Percentiles rank a stretch among this genome's conserved stretches.
Conservation (phyloP, 2,888 invertebrate species). For the Ypsolopha scabrella region DNA sequence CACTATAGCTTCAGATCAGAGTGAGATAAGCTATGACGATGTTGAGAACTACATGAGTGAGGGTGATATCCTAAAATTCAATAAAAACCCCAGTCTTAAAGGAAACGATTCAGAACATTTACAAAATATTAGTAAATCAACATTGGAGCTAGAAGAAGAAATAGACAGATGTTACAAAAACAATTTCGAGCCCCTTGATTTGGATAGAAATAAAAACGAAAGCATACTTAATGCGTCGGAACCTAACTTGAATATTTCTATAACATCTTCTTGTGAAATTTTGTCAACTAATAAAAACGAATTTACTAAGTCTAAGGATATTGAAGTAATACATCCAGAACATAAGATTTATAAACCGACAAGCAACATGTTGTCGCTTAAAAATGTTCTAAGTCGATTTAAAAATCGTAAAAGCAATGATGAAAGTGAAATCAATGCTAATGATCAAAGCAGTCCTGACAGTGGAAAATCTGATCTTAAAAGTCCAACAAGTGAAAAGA, state of each 20-base stretch:
- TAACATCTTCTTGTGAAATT: constrained; percentile 68
- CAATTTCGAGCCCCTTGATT: constrained; percentile 48
- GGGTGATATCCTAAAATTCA: constrained; percentile 53
- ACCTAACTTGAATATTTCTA: constrained; percentile 61
- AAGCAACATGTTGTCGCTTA: constrained; percentile 63
- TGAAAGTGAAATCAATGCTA: constrained; percentile 55
- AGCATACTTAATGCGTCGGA: constrained; percentile 39
- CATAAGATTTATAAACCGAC: constrained; percentile 83
- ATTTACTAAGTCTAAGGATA: constrained; percentile 47
- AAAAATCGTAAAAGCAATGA: constrained; percentile 47
- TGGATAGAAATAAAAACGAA: constrained; percentile 48
- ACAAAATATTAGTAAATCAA: constrained; percentile 59
- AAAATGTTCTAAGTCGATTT: constrained; percentile 69
- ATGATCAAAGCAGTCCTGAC: constrained; percentile 48
- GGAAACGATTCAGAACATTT: constrained; percentile 35
- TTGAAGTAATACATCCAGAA: constrained; percentile 77
- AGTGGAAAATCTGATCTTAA: constrained; percentile 42
- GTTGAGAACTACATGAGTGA: constrained; percentile 71
- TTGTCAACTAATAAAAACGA: constrained; percentile 52
- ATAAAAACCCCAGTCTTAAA: constrained; percentile 31
- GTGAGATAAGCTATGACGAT: constrained; percentile 76
- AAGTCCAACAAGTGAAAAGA: constrained; percentile 52
- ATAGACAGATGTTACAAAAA: constrained; percentile 63
- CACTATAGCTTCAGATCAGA: constrained; percentile 79
- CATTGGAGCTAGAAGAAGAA: constrained; percentile 61